Percentiles rank a stretch among this genome's conserved stretches.
phyloP scores from a whole-genome alignment of 1,140 invertebrate species.

The Macrotrachela quadricornifera region DNA sequence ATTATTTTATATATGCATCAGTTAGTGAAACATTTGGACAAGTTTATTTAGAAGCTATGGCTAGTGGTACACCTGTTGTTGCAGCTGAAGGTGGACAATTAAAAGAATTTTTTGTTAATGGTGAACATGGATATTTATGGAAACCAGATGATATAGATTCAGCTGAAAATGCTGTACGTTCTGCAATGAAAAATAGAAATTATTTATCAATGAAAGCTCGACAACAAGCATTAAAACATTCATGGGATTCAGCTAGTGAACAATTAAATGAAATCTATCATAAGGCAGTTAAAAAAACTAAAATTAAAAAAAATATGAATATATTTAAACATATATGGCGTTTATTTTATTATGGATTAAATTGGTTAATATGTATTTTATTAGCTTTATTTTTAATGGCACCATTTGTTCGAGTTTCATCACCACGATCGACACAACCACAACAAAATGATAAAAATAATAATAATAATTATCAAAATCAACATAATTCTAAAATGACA shows the following conservation, averaged over 20 bases:
- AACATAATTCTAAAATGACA: too few species aligned
- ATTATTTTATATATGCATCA: constrained; percentile 7
- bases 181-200: background rate
- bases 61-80: constrained; percentile 2
- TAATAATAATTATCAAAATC: too few species aligned
- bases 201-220: background rate
- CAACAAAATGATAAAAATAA: too few species aligned
- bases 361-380: background rate
- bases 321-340: too few species aligned
- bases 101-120: constrained; percentile 7
- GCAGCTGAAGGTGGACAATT: constrained; percentile 7
- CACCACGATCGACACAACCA: too few species aligned
- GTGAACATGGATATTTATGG: constrained; percentile 7
- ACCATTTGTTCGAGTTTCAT: background rate
- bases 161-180: background rate
- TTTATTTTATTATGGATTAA: background rate
- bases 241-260: constrained; percentile 1
- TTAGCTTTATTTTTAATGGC: background rate
- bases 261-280: background rate
- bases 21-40: constrained; percentile 9
- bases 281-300: background rate
- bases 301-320: too few species aligned
- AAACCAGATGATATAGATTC: background rate
- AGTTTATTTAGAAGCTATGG: constrained; percentile 10
- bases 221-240: constrained; percentile 4